Evolutionary conservation across 2,113 vertebrate species (phyloP).

Genomic region (Tetrao urogallus): DNA sequence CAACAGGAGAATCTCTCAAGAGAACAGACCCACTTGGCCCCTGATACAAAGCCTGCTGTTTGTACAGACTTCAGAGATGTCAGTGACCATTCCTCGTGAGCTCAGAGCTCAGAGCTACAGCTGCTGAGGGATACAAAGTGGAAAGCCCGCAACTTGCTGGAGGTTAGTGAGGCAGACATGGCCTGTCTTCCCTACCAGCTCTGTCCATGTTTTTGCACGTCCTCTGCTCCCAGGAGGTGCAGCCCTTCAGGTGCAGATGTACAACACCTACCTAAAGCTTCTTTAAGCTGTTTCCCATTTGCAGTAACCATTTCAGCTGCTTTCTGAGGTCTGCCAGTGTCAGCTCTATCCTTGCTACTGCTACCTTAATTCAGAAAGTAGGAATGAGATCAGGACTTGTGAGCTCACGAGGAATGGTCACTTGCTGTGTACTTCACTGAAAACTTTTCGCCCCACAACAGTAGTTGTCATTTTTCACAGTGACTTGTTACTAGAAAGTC

Average conservation of each 20-base stretch:
- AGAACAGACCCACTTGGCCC: background rate
- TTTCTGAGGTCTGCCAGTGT: background rate
- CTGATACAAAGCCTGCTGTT: background rate
- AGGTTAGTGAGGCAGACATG: background rate
- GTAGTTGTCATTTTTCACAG: background rate
- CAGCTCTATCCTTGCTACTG: background rate
- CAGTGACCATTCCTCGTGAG: no score
- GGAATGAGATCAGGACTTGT: background rate
- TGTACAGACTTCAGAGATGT: background rate
- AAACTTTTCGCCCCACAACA: background rate
- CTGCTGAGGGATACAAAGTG: background rate
- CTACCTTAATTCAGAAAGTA: background rate
- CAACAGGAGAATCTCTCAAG: background rate
- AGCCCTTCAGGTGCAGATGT: background rate
- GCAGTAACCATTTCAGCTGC: background rate
- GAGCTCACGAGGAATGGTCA: background rate
- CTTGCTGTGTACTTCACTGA: background rate
- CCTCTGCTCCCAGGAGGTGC: background rate
- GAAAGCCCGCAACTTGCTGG: background rate
- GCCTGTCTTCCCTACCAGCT: background rate
- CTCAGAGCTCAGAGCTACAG: background rate
- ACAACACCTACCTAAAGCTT: background rate
- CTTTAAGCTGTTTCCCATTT: background rate
- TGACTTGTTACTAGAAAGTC: background rate
- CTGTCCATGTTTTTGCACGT: fast-evolving